These are phyloP conservation scores for Turritopsis dohrnii DNA, from an alignment of 30 jellyfish, hydroid and myxozoan genomes.

Conservation along the genomic window DNA sequence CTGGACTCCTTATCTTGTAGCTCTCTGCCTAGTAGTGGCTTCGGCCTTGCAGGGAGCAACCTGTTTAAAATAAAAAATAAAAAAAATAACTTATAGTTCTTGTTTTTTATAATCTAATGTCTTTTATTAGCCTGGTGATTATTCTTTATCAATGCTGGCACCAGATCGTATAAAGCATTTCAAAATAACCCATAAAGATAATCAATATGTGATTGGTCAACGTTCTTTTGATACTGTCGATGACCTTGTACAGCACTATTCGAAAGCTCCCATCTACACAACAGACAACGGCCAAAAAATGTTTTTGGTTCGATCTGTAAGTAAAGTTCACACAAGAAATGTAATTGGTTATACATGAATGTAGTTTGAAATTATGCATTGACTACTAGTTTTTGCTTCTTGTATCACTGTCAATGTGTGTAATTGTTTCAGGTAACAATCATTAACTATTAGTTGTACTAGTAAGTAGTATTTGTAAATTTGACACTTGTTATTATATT, in stretches of 20 bases:
- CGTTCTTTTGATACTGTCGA: constrained; percentile 74
- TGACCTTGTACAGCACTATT: constrained; percentile 58
- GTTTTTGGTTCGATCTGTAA: constrained; percentile 51
- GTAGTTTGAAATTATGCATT: background rate
- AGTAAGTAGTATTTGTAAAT: background rate
- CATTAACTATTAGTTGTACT: too few species aligned
- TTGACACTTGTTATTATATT: background rate
- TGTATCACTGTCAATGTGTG: background rate
- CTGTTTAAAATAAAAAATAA: too few species aligned
- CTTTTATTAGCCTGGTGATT: constrained; percentile 70
- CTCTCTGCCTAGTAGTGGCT: too few species aligned
- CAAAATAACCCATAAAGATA: constrained; percentile 47
- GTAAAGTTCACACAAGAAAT: constrained; percentile 56
- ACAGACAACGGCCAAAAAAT: constrained; percentile 74
- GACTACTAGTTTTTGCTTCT: background rate
- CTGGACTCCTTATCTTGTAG: too few species aligned
- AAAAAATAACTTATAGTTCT: too few species aligned
- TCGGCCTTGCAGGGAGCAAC: too few species aligned
- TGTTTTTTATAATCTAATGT: background rate
- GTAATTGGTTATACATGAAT: constrained; percentile 27
- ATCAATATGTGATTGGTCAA: constrained; percentile 67
- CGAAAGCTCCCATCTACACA: constrained; percentile 68
- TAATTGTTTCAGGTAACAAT: too few species aligned
- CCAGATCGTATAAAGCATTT: constrained; percentile 77
- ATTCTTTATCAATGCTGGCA: constrained; percentile 69